Evolutionary conservation across 2,888 invertebrate genomes (phyloP), one percentile per base, ranked within the genome.

Genomic region (Lottia gigantea): DNA sequence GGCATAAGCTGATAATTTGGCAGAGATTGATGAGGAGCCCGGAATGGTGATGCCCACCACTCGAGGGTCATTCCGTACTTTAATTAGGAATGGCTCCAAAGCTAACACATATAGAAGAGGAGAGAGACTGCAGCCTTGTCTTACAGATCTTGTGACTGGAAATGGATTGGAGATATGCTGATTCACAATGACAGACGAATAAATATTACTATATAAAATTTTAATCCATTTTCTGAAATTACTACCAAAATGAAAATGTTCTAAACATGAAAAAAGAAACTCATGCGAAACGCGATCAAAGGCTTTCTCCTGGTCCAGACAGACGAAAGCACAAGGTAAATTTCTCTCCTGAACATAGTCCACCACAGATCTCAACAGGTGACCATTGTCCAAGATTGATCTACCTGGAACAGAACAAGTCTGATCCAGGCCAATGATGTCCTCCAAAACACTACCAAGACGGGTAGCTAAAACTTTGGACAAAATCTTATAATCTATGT

Each of bases 341-440:
- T 78, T 40, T 64, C 78, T 75, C 62, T 76, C 74, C 14, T 78
- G 67, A 16, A 70, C 64, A 77, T 76, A 78, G 68, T 78, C 74
- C 19, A 71, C 23, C 26, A 76, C 70, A 71, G 75, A 72, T n/a
- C 78, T 55, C 2, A 76, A 55, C 23, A 80, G 61, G 72, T 78
- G 77, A 6, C 67, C 63, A 66, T 78, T 80, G 46, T 81, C 79
- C 62, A 76, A 73, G 25, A 78, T 79, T 19, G 76, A 74, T n/a
- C 78, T 49, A 14, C 75, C 77, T 26, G 69, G 69, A 25, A 78
- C 71, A 12, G 74, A 66, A 67, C 79, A 79, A 40, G 80, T 79
- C 76, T 79, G 78, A 66, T 75, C 73, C 8, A 62, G 55, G 40
- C 73, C 68, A 62, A 79, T 70, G 8, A 79, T 66, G 15, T 71